A percentile compares a stretch with the other conserved stretches of the same genome.
These are phyloP conservation scores for Teleogryllus oceanicus DNA, from an alignment of 2,888 invertebrate species.

Conservation along the genomic window DNA sequence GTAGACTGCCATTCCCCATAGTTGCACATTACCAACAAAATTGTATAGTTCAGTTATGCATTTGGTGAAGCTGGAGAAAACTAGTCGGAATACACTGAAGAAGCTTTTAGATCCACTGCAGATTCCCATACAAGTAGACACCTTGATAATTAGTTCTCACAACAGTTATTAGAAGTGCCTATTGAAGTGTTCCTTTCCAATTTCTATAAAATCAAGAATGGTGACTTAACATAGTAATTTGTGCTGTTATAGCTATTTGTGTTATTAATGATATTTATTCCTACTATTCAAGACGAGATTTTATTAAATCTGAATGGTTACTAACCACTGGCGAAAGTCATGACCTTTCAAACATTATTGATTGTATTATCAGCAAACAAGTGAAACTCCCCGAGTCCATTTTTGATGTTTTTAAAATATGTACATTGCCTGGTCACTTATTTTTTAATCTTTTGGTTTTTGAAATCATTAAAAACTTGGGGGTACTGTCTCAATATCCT, in stretches of 20 bases:
- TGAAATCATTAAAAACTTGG: too few species aligned
- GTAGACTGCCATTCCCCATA: background rate
- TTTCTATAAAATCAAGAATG: background rate
- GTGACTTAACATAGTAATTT: background rate
- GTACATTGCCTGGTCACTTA: too few species aligned
- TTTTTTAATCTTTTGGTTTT: too few species aligned
- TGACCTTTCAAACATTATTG: too few species aligned
- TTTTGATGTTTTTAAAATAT: too few species aligned
- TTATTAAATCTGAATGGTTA: too few species aligned
- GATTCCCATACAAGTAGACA: background rate
- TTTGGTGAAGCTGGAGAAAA: background rate
- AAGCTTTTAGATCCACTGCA: slow-evolving; percentile 1
- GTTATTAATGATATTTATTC: background rate
- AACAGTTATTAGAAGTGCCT: background rate
- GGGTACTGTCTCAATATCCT: too few species aligned
- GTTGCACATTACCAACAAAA: background rate
- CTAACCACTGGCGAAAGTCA: too few species aligned
- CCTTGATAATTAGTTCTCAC: background rate
- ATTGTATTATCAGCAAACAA: too few species aligned
- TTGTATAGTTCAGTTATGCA: background rate
- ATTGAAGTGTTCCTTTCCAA: background rate
- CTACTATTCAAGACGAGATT: too few species aligned
- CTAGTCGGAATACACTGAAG: background rate
- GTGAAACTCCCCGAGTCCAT: too few species aligned
- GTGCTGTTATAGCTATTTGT: background rate